Evolutionary conservation across 2,113 vertebrate genomes (phyloP).

Genomic region (Centropristis striata): DNA sequence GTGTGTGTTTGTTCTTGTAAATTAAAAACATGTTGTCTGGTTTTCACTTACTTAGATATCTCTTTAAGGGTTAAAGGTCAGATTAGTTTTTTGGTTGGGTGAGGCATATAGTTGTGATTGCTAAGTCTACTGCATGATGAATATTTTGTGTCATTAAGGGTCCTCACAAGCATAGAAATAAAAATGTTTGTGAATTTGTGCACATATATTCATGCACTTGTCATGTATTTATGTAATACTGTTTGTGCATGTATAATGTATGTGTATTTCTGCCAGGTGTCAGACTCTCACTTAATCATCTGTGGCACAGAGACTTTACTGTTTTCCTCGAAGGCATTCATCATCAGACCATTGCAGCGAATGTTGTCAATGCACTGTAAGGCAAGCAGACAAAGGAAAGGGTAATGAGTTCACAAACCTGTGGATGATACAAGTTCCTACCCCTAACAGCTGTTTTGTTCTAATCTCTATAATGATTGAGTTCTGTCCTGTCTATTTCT

Average conservation of each 20-base stretch:
- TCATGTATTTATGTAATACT: slow-evolving; percentile 16
- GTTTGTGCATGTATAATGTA: slow-evolving; percentile 35
- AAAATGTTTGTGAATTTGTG: neutral
- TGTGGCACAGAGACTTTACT: slow-evolving; percentile 97
- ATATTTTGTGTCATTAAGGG: neutral
- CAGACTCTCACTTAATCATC: slow-evolving; percentile 96
- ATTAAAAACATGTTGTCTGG: neutral
- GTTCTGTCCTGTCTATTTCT: neutral
- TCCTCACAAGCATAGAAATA: neutral
- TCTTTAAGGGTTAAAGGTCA: neutral
- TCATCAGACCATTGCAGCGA: slow-evolving; percentile 98
- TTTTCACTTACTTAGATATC: neutral
- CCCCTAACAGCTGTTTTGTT: neutral
- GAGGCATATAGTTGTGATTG: no score
- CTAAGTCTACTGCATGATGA: neutral
- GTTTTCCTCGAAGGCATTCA: slow-evolving; percentile 98
- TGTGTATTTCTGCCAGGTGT: neutral
- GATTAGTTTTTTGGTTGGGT: neutral
- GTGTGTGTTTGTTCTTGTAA: no score
- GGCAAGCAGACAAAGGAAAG: slow-evolving; percentile 25
- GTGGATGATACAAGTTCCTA: neutral
- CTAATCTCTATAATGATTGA: neutral
- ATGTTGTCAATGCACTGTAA: slow-evolving; percentile 97
- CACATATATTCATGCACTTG: slow-evolving; percentile 2
- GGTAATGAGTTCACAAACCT: slow-evolving; percentile 1